Evolutionary conservation across 2,888 invertebrate species (phyloP), one percentile per base, ranked within the genome.

Genomic region (Megaustenia siamemsis): DNA sequence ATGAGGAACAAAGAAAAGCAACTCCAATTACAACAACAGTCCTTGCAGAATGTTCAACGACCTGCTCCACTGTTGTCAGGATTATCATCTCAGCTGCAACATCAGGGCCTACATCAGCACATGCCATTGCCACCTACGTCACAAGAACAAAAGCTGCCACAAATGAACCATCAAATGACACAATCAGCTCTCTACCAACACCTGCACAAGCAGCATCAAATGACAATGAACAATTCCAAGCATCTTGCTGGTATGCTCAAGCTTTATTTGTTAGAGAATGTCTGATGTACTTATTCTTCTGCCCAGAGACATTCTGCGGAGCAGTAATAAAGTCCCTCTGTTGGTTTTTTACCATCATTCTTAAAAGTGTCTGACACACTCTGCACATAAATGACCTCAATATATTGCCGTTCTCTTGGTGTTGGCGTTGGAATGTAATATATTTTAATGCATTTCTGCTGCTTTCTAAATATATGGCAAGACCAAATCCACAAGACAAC

Each of bases 1-100:
- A 87, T 90, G 85, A 85, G 91, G 71, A 92, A 92, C 88, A 91
- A 91, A 82, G 92, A 92, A 71, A 90, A 92, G 77, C 92, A 92
- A 86, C 87, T 90, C 28, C 91, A 91, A 81, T 90, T 92, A n/a
- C 89, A 91, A 69, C 91, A 92, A 75, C 90, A 90, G 76, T 89
- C 90, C 0, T 76, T 91, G 63, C 88, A 90, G 60, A 90, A 90
- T 90, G 89, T 82, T 87, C 56, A 85, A 86, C 38, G 86, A 84
- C 32, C 87, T 28, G 60, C 18, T 15, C 77, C 38, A 35, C 60
- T 49, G 8, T 35, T 60, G 69, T 71, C 32, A 63, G 78, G 66
- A 56, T 35, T 75, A 32, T 63, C 81, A 24, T 82, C 75, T 1
- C 81, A 73, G 35, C 83, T 45, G 1, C 73, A 81, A 18, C 79